Evolutionary conservation across 2,888 invertebrate species (phyloP), one percentile per base, ranked within the genome.

Genomic region (Sinopyrophorus schimmeli): DNA sequence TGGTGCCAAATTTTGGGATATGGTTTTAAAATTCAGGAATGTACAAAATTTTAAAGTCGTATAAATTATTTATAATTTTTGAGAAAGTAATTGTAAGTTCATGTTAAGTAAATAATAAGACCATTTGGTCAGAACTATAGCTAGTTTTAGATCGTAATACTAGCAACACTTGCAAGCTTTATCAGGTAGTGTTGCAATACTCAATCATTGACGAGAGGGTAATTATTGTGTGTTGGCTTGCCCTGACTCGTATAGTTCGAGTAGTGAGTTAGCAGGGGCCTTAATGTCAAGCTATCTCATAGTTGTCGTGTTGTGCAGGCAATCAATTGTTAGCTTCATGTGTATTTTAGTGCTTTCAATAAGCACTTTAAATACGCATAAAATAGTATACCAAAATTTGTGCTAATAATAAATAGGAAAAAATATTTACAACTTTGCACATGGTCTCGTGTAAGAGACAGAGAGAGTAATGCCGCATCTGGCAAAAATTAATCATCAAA

Each of bases 271-370:
- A 71, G 71, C 69, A 65, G 70, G 69, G 71, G 72, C 70, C 72
- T 72, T 72, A 70, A 71, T 68, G 69, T 71, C 67, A 65, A 56
- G 70, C 70, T 72, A 68, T 69, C 63, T 68, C 63, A 68, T 71
- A 72, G 67, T 65, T 70, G 73, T 73, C 72, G 72, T 73, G 73
- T 73, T 73, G 72, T 72, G 73, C 69, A 69, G 71, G 71, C 72
- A 72, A 70, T 72, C 70, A 70, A 67, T 66, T 63, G 67, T 69
- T 70, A 69, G 70, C 69, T 68, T 67, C 62, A 63, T 66, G 66
- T 58, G 37, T 50, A 47, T 50, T 50, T 35, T 47, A 28, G 51
- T 51, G 51, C 51, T 37, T 6, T 47, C 31, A 23, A 38, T 35
- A 37, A 38, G 52, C 49, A 54, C 47, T 49, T 46, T 35, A 26